Percentiles rank a stretch among this genome's conserved stretches.
Conservation (phyloP, 2,888 invertebrate genomes). For the Meiosimyza decipiens region DNA sequence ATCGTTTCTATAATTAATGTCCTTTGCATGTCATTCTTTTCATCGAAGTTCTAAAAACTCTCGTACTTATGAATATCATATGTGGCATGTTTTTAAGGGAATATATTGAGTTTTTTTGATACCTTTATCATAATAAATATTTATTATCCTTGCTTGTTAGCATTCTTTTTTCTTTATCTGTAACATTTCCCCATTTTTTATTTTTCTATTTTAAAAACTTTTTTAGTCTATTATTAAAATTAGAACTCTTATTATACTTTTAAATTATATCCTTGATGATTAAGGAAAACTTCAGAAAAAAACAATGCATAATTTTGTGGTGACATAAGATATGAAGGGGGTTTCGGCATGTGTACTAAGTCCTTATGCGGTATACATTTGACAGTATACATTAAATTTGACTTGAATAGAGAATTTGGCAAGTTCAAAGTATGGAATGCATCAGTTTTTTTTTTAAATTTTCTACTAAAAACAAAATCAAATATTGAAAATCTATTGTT, state of each 20-base stretch:
- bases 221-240: slow-evolving; percentile 23
- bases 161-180: background rate
- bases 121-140: slow-evolving; percentile 28
- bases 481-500: too few relatives aligned
- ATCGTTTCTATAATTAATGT: slow-evolving; percentile 17
- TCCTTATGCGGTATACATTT: too few relatives aligned
- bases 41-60: slow-evolving; percentile 6
- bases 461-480: too few relatives aligned
- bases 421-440: too few relatives aligned
- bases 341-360: background rate
- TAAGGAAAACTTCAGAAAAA: background rate
- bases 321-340: slow-evolving; percentile 14
- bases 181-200: background rate
- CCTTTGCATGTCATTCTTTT: slow-evolving; percentile 23
- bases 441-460: too few relatives aligned
- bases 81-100: too few relatives aligned
- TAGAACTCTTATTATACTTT: slow-evolving; percentile 21
- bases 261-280: slow-evolving; percentile 19
- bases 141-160: slow-evolving; percentile 12
- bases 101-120: slow-evolving; percentile 9
- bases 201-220: background rate
- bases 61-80: background rate
- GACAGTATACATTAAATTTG: too few relatives aligned
- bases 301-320: slow-evolving; percentile 6
- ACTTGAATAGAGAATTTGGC: too few relatives aligned